Base-by-base conservation (phyloP, 2,888 invertebrate genomes). In the Phyllotreta striolata region DNA sequence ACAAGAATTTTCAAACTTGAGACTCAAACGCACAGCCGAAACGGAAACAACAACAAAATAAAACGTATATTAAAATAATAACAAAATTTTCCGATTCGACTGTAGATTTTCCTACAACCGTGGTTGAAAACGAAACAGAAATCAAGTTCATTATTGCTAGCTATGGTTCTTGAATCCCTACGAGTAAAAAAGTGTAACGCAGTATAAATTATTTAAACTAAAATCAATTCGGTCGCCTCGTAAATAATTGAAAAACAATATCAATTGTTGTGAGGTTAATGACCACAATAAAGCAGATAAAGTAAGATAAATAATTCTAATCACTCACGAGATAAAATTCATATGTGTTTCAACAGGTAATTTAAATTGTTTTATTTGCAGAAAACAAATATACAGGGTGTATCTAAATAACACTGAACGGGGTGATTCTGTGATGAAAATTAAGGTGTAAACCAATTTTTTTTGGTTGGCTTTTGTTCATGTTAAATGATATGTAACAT, bases 1-100 rank as follows among this genome's bases (percentile, higher is more conserved):
- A 60, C 49, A 47, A 60, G 44, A 13, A 54, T 37, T 38, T 44
- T 12, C 51, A 9, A 13, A 8, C 10, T 35, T 13, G 41, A 38
- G 9, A 12, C 8, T 52, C n/a, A 52, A 52, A 52, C 13, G 10
- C 13, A 12, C 13, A 52, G 39, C 39, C 39, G 38, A 52, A 52
- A 38, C n/a, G 38, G 38, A 52, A 39, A 38, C 24, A 24, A 24
- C 24, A 24, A 24, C 24, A 24, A 24, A 24, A 24, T 24, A 24
- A 24, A 24, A 24, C 24, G 24, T 24, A 24, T 24, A 24, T 24
- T 24, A 24, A 24, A 24, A 24, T 24, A 24, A 24, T 24, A 24
- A 24, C 24, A 24, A 24, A 24, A 24, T 4, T 24, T 24, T 24
- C 24, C 24, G 1, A 24, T 24, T 24, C 4, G 24, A 24, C 24